Evolutionary conservation across 2,888 invertebrate species (phyloP), one percentile per base, ranked within the genome.

Genomic region (Candidula unifasciata): DNA sequence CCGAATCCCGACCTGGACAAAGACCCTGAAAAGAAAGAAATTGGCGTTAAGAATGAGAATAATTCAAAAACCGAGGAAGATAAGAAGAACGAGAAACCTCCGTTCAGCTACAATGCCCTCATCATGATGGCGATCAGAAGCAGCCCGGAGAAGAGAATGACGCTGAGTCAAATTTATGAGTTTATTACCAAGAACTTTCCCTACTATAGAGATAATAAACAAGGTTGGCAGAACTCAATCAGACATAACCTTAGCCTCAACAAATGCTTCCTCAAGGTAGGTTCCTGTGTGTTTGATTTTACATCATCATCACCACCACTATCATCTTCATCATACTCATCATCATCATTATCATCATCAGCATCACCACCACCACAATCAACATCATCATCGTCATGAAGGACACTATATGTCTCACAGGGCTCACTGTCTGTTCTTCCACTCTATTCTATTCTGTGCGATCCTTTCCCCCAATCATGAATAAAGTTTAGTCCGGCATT

Each of bases 101-200:
- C 98, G 0, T 99, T 97, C 95, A 98, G 98, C 93, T 99, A 99
- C 95, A 99, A 99, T 94, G 99, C 99, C 0, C 95, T 99, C 71
- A 99, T 99, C 91, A 99, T 99, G 98, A 99, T 99, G 99, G 99
- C 99, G 8, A 99, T 99, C 80, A 95, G 98, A 52, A 97, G 97
- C 93, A 98, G 97, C 92, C 96, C 97, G 0, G 98, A 99, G 91
- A 98, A 98, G 93, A 95, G 98, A 52, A 95, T 99, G 33, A 99
- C 99, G 0, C 95, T 99, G 2, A 99, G 98, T 94, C 98, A 98
- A 81, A 99, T 99, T 91, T 99, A 99, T 95, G 98, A 98, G 94
- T 99, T 98, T 94, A 99, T 99, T 89, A 99, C 99, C 97, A 96
- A 96, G 89, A 97, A 98, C 94, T 99, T 99, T 93, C 99, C 99